Evolutionary conservation across 2,113 vertebrate species (phyloP).

Genomic region (Etheostoma cragini): DNA sequence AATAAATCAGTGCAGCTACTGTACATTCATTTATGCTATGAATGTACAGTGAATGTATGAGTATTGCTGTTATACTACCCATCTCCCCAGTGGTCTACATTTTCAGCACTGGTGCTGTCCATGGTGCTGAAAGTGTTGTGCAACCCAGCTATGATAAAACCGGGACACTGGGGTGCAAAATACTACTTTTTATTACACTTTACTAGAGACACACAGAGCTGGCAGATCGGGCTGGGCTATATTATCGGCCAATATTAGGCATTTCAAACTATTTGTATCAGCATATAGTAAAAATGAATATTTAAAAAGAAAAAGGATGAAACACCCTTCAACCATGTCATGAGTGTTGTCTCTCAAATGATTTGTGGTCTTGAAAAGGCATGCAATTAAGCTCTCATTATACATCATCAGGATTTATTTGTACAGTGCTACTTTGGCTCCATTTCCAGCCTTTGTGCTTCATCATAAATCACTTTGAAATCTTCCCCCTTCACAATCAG

Average conservation of each 20-base stretch:
- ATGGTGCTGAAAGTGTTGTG: slow-evolving; percentile 29
- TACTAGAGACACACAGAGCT: neutral
- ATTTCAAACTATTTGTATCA: too few relatives aligned
- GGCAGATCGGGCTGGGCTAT: too few relatives aligned
- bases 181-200: neutral
- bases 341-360: neutral
- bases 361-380: slow-evolving; percentile 7
- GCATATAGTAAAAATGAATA: too few relatives aligned
- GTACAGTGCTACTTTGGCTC: slow-evolving; percentile 17
- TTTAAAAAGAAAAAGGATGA: too few relatives aligned
- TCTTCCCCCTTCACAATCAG: neutral
- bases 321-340: too few relatives aligned
- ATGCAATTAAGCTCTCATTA: slow-evolving; percentile 29
- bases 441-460: slow-evolving; percentile 22
- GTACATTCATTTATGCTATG: slow-evolving; percentile 34
- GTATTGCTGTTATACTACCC: slow-evolving; percentile 13
- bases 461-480: slow-evolving; percentile 37
- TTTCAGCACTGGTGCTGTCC: slow-evolving; percentile 25
- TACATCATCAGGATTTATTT: slow-evolving; percentile 1
- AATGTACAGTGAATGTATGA: too few relatives aligned
- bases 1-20: slow-evolving; percentile 58
- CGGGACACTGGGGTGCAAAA: slow-evolving; percentile 11
- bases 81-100: slow-evolving; percentile 21
- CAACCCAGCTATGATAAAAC: slow-evolving; percentile 5
- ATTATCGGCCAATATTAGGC: too few relatives aligned